Conservation (phyloP, 2,797 vertebrate genomes). For the Spinus olivaceus region DNA sequence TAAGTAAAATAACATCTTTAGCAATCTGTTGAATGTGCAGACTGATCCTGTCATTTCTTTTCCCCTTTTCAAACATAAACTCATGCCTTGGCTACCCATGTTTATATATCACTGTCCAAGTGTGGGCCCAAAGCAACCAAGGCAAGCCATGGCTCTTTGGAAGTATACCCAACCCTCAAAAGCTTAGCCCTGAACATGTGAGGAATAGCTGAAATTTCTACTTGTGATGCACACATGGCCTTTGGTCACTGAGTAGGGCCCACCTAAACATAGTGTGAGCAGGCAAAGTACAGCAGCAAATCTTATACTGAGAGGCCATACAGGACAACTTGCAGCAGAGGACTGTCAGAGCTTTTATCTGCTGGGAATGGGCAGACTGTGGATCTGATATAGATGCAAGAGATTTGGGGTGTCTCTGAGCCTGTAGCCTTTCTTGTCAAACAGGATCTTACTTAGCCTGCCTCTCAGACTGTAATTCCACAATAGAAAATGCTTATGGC, state of each 20-base stretch:
- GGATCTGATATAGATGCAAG: rapidly evolving
- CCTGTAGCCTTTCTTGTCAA: neutral
- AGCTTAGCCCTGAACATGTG: neutral
- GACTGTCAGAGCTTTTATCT: neutral
- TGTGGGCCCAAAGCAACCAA: neutral
- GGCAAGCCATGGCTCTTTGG: neutral
- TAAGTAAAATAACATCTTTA: neutral
- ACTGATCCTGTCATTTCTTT: neutral
- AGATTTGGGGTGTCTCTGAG: neutral
- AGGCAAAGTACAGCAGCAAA: neutral
- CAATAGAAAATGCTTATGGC: neutral
- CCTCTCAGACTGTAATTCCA: neutral
- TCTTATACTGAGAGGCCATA: neutral
- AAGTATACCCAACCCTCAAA: neutral
- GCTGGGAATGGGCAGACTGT: neutral
- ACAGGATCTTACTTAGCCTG: neutral
- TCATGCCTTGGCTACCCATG: neutral
- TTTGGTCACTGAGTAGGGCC: neutral
- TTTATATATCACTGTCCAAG: neutral
- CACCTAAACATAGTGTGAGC: neutral
- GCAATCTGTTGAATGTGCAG: neutral
- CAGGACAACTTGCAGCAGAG: neutral
- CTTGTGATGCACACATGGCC: neutral
- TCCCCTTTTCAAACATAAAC: neutral
- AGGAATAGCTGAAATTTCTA: neutral